Conservation (phyloP, 2,888 invertebrate species). For the Ennomos erosarius region DNA sequence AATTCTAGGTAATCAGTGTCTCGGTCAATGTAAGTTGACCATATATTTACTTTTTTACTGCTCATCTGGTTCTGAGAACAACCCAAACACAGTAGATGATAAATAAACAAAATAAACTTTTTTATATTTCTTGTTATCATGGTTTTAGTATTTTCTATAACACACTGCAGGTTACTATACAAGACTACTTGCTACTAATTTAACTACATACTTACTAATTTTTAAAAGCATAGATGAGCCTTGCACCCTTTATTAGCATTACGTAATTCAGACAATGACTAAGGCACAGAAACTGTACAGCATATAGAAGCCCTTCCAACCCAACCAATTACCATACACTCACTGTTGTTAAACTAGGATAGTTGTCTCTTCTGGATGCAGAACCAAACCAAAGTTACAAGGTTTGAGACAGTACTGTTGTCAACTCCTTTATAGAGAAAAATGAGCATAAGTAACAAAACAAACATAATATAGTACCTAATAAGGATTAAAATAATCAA, state of each 20-base stretch:
- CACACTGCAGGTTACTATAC: background rate
- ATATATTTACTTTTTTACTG: no score
- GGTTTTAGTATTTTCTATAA: conserved; percentile 1
- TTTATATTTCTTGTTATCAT: no score
- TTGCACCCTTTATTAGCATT: conserved; percentile 15
- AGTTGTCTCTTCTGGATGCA: conserved; percentile 29
- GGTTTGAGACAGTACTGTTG: conserved; percentile 41
- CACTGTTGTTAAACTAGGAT: conserved; percentile 47
- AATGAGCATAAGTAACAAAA: conserved; percentile 39
- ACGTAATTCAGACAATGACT: conserved; percentile 9
- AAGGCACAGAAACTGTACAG: conserved; percentile 14
- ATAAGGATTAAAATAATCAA: background rate
- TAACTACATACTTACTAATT: conserved; percentile 12
- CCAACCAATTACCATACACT: conserved; percentile 48
- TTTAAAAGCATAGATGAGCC: conserved; percentile 13
- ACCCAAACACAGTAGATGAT: no score
- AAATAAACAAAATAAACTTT: no score
- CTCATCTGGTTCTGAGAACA: no score
- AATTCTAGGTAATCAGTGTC: no score
- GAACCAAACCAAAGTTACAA: conserved; percentile 26
- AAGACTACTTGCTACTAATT: background rate
- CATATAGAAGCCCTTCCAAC: conserved; percentile 46
- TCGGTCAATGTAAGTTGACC: no score
- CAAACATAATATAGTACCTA: conserved; percentile 9
- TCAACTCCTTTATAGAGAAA: conserved; percentile 62